Conservation (phyloP, 2,113 vertebrate genomes). For the Sialia sialis region DNA sequence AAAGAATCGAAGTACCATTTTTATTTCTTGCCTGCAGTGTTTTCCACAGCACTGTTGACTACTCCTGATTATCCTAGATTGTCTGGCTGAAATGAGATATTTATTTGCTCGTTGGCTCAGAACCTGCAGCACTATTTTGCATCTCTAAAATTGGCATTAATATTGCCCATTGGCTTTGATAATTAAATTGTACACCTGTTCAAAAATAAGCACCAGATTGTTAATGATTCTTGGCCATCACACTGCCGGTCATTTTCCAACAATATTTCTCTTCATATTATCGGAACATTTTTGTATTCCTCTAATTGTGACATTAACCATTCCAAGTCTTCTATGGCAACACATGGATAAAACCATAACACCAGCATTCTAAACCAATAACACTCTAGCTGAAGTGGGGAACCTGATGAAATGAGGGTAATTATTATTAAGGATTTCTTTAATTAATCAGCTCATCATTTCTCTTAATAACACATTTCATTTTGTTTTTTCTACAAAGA, state of each 20-base stretch:
- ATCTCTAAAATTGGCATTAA: conserved; percentile 44
- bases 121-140: conserved; percentile 21
- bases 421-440: background rate
- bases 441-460: background rate
- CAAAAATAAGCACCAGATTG: conserved; percentile 68
- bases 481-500: background rate
- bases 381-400: background rate
- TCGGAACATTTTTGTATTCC: conserved; percentile 7
- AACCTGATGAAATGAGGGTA: background rate
- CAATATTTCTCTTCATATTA: conserved; percentile 63
- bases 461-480: background rate
- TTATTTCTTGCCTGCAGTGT: conserved; percentile 2
- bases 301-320: conserved; percentile 11
- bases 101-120: conserved; percentile 36
- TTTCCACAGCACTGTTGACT: conserved; percentile 4
- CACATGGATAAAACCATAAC: background rate
- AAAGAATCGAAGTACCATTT: background rate
- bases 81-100: conserved; percentile 39
- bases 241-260: conserved; percentile 29
- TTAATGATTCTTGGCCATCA: conserved; percentile 62
- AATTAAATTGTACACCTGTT: conserved; percentile 69
- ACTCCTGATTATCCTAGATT: conserved; percentile 31
- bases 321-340: background rate
- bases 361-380: background rate
- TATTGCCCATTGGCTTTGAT: conserved; percentile 60